Evolutionary conservation across 1,140 invertebrate genomes (phyloP), one percentile per base, ranked within the genome.

Genomic region (Drosophila subobscura): DNA sequence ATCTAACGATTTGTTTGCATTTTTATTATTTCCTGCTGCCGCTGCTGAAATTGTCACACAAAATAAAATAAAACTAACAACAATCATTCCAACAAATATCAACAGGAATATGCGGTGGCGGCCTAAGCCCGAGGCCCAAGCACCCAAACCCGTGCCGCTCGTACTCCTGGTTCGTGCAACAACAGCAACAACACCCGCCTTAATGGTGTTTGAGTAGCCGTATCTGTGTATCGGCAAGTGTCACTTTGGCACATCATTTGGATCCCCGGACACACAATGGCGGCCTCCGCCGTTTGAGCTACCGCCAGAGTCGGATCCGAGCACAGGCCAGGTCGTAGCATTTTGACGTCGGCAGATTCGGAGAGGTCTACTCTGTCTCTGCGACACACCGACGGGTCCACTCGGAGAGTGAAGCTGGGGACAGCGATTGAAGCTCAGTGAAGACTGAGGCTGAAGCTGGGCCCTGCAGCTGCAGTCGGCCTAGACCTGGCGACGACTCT

Each of bases 1-100:
- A 81, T 86, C 81, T 86, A 76, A 78, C 83, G 83, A 83, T 86
- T 86, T 88, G 83, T 88, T 86, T 86, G 83, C 83, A 86, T 81
- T 86, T 88, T 86, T 86, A 83, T 86, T 86, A 88, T 86, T 88
- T 86, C 83, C 77, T 86, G 78, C 77, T 78, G 51, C 54, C 46
- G 60, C 64, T 68, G 64, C 66, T 70, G 53, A 88, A 85, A 86
- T 86, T 83, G 83, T 86, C 83, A 86, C 83, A 86, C 83, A 88
- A 76, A 76, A 72, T 56, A 73, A 84, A 88, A 88, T 75, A 86
- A 88, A 78, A 88, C 73, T 61, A 88, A 86, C 83, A 70, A 67
- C 56, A 75, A 79, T 70, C 72, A 73, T 66, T 74, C 57, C 20
- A 47, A 70, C 57, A 73, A 73, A 73, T 68, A 68, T 68, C 65